These are phyloP conservation scores for Orchestes rusci DNA, from an alignment of 2,888 invertebrate genomes.

Conservation along the genomic window DNA sequence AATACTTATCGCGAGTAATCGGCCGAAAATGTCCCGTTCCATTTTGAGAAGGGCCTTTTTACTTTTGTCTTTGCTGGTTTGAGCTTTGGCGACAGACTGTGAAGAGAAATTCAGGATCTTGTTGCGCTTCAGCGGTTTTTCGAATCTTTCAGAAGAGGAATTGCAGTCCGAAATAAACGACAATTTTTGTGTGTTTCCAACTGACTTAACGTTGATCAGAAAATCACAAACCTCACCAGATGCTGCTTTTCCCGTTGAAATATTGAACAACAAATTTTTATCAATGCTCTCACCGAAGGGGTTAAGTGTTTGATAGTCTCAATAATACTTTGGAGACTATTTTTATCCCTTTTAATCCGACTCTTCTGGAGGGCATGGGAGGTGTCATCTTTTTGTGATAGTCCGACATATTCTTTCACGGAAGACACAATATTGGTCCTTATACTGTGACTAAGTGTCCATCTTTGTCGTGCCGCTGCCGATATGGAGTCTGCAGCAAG, in stretches of 20 bases:
- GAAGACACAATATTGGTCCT: slow-evolving; percentile 16
- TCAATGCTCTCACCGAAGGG: slow-evolving; percentile 28
- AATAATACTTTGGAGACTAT: slow-evolving; percentile 26
- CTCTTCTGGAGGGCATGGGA: slow-evolving; percentile 23
- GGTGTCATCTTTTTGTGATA: slow-evolving; percentile 32
- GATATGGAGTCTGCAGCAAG: too few species aligned
- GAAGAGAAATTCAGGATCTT: slow-evolving; percentile 30
- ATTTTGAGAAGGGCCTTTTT: slow-evolving; percentile 30
- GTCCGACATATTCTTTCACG: slow-evolving; percentile 20
- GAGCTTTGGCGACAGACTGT: slow-evolving; percentile 20
- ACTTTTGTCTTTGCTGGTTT: slow-evolving; percentile 17
- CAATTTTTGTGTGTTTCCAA: slow-evolving; percentile 20
- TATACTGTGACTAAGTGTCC: slow-evolving; percentile 20
- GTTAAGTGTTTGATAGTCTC: slow-evolving; percentile 28
- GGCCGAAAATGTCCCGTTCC: slow-evolving; percentile 32
- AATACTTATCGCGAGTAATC: slow-evolving; percentile 30
- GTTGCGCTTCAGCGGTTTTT: slow-evolving; percentile 19
- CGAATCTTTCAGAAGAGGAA: slow-evolving; percentile 23
- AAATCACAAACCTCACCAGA: slow-evolving; percentile 32
- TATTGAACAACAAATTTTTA: slow-evolving; percentile 29
- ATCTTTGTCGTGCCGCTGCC: too few species aligned
- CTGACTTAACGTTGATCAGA: slow-evolving; percentile 16
- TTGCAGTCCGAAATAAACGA: slow-evolving; percentile 21
- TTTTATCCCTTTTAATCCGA: slow-evolving; percentile 24
- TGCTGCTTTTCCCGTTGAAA: slow-evolving; percentile 36